Percentiles rank a stretch among this genome's conserved stretches.
Conservation (phyloP, 1,140 invertebrate genomes). For the Lucilia sericata region DNA sequence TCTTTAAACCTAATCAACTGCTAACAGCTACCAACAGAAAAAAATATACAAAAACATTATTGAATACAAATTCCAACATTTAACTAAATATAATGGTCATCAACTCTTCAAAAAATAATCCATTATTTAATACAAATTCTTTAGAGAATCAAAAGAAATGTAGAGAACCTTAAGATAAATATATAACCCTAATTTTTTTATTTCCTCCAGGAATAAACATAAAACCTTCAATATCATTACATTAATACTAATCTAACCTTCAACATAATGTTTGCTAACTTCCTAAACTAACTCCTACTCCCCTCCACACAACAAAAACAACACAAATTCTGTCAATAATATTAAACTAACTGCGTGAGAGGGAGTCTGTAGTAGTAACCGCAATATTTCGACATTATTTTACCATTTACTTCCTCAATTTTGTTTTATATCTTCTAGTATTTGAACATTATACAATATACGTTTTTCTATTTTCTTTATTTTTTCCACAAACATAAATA, state of each 20-base stretch:
- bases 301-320: not conserved
- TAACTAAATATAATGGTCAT: not conserved
- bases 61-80: no score
- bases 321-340: not conserved
- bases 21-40: no score
- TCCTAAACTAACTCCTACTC: not conserved
- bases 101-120: not conserved
- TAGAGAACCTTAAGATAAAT: not conserved
- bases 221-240: constrained; percentile 41
- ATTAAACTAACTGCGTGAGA: not conserved
- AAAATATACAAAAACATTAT: no score
- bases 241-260: constrained; percentile 38
- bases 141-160: not conserved
- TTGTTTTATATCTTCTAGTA: not conserved
- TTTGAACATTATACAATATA: not conserved
- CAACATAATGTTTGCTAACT: constrained; percentile 1
- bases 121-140: not conserved
- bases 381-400: constrained; percentile 35
- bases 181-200: constrained; percentile 26
- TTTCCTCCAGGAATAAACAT: constrained; percentile 9
- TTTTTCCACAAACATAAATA: not conserved
- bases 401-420: constrained; percentile 36
- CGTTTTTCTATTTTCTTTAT: not conserved
- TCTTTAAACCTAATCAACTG: no score
- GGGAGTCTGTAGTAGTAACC: not conserved